Evolutionary conservation across 2,888 invertebrate genomes (phyloP).

Genomic region (Caenorhabditis sp.): DNA sequence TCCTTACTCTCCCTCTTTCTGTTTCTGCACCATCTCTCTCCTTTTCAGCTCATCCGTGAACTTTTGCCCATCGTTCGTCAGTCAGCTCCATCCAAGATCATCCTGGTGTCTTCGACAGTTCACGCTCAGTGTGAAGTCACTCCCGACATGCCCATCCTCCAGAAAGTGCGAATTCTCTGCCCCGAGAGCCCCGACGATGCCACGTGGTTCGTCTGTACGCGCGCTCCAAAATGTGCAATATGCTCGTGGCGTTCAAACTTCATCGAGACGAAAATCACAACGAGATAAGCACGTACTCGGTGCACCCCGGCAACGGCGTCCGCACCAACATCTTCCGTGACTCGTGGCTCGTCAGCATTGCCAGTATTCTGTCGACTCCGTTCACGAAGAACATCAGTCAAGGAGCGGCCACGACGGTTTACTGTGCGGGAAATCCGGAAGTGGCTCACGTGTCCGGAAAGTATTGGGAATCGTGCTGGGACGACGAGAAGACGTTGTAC

Average conservation of each 20-base stretch:
- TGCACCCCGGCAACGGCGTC: conserved; percentile 84
- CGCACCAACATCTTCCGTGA: conserved; percentile 19
- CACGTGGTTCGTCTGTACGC: conserved; percentile 64
- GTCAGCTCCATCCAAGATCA: conserved; percentile 85
- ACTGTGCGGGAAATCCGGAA: conserved; percentile 89
- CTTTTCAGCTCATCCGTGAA: conserved; percentile 37
- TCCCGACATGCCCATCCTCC: background rate
- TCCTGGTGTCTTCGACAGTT: conserved; percentile 91
- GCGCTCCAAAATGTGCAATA: conserved; percentile 73
- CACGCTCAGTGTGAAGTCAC: conserved; percentile 82
- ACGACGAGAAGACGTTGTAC: conserved; percentile 70
- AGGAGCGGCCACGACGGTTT: conserved; percentile 91
- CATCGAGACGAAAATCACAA: conserved; percentile 65
- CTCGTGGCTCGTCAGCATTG: conserved; percentile 47
- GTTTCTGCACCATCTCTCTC: too few relatives aligned
- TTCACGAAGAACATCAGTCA: conserved; percentile 95
- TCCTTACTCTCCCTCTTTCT: background rate
- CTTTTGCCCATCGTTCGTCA: conserved; percentile 76
- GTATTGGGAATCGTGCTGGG: conserved; percentile 94
- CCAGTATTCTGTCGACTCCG: conserved; percentile 85
- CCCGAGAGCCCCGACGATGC: conserved; percentile 42
- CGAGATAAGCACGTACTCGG: conserved; percentile 83
- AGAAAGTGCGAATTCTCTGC: conserved; percentile 58
- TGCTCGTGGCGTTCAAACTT: conserved; percentile 70
- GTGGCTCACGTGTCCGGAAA: conserved; percentile 84